Conservation (phyloP, 2,888 invertebrate species). For the Clusia tigrina region DNA sequence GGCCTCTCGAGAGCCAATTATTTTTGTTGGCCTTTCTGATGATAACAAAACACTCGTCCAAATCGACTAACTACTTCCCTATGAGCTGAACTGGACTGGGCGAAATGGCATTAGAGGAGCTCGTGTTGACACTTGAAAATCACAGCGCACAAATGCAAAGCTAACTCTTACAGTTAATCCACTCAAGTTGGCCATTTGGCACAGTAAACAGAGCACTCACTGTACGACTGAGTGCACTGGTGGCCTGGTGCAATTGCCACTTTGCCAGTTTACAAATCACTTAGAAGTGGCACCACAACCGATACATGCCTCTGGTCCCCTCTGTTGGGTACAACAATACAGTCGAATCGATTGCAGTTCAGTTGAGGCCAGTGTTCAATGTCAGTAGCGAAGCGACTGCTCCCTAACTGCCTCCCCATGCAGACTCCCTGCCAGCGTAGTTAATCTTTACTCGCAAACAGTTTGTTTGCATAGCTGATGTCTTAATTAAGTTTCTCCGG, state of each 20-base stretch:
- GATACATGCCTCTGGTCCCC: not conserved
- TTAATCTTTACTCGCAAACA: too few relatives aligned
- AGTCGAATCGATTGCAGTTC: too few relatives aligned
- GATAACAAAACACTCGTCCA: not conserved
- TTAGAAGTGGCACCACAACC: not conserved
- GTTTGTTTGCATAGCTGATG: not conserved
- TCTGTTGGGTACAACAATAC: too few relatives aligned
- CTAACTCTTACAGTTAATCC: too few relatives aligned
- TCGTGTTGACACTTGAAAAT: not conserved
- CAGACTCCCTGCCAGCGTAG: not conserved
- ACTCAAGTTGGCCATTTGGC: not conserved
- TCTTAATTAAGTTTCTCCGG: constrained; percentile 3
- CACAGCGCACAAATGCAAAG: not conserved
- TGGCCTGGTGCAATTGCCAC: not conserved
- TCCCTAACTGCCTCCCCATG: too few relatives aligned
- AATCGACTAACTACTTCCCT: too few relatives aligned
- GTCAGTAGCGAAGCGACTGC: too few relatives aligned
- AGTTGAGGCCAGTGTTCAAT: too few relatives aligned
- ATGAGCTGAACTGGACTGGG: too few relatives aligned
- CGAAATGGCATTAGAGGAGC: too few relatives aligned
- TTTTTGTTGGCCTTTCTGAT: too few relatives aligned
- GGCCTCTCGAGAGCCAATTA: too few relatives aligned
- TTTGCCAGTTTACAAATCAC: constrained; percentile 3
- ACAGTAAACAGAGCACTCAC: not conserved
- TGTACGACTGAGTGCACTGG: not conserved